A percentile compares a stretch with the other conserved stretches of the same genome.
These are phyloP conservation scores for Anguilla marmorata DNA, from an alignment of 2,797 vertebrate genomes.

Conservation along the genomic window DNA sequence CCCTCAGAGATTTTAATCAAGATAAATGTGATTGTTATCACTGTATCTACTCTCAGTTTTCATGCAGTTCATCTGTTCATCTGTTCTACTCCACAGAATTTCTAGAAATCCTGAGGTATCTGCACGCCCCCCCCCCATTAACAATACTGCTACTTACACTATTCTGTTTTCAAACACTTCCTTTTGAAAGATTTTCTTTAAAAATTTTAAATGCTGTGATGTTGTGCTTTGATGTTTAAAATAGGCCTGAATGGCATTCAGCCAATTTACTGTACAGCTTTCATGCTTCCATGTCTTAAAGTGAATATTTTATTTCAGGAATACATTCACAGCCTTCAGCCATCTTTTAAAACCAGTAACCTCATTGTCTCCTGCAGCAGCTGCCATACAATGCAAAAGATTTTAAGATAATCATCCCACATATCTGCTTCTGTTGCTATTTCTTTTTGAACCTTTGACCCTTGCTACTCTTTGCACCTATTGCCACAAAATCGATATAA, in stretches of 20 bases:
- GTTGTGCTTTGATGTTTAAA: slow-evolving; percentile 7
- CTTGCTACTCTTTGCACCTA: not conserved
- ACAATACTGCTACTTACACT: not conserved
- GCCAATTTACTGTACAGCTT: not conserved
- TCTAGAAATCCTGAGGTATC: not conserved
- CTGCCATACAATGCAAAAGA: not conserved
- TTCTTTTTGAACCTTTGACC: not conserved
- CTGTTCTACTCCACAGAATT: not conserved
- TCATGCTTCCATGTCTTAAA: not conserved
- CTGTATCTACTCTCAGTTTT: not conserved
- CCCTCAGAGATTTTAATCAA: not conserved
- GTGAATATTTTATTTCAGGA: not conserved
- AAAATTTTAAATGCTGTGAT: not conserved
- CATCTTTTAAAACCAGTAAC: slow-evolving; percentile 5
- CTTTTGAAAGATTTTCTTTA: not conserved
- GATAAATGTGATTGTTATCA: not conserved
- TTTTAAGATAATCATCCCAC: not conserved
- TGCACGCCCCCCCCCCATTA: not conserved
- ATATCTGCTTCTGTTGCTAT: not conserved
- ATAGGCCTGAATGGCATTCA: not conserved
- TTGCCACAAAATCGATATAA: not conserved
- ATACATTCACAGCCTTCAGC: not conserved
- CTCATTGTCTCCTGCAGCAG: not conserved
- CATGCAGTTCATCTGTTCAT: not conserved
- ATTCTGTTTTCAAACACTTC: not conserved